Conservation (phyloP, 2,888 invertebrate species). For the Lasioglossum marginatum region DNA sequence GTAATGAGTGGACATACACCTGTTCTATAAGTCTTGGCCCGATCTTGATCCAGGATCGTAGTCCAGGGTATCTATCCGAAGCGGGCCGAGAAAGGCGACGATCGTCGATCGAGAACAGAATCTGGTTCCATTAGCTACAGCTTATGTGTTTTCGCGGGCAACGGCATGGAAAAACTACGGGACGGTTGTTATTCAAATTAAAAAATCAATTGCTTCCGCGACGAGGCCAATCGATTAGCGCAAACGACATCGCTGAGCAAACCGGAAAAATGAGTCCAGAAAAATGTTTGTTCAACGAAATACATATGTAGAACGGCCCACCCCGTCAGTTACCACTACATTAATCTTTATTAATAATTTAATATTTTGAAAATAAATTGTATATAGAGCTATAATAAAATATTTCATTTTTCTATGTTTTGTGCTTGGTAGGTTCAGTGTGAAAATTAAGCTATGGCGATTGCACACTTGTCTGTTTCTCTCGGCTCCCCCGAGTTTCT, state of each 20-base stretch:
- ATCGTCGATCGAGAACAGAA: conserved; percentile 26
- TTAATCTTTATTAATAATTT: no score
- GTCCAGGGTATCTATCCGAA: background rate
- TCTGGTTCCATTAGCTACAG: conserved; percentile 25
- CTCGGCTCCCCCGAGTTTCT: no score
- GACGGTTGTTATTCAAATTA: background rate
- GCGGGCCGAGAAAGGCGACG: conserved; percentile 41
- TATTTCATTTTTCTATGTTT: no score
- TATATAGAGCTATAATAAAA: no score
- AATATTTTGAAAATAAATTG: background rate
- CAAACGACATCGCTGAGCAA: background rate
- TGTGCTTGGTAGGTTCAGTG: no score
- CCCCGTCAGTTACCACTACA: no score
- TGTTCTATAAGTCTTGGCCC: conserved; percentile 59
- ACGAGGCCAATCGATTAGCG: background rate
- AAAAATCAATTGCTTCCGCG: background rate
- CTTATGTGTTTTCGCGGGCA: background rate
- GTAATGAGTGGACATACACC: conserved; percentile 66
- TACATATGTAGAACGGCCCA: no score
- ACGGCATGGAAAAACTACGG: background rate
- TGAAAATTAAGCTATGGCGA: no score
- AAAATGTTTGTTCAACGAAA: conserved; percentile 7
- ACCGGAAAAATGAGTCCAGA: background rate
- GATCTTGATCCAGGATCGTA: conserved; percentile 49
- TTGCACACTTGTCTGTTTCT: no score